These are phyloP conservation scores for Lagodon rhomboides DNA, from an alignment of 2,797 vertebrate species.

Conservation along the genomic window DNA sequence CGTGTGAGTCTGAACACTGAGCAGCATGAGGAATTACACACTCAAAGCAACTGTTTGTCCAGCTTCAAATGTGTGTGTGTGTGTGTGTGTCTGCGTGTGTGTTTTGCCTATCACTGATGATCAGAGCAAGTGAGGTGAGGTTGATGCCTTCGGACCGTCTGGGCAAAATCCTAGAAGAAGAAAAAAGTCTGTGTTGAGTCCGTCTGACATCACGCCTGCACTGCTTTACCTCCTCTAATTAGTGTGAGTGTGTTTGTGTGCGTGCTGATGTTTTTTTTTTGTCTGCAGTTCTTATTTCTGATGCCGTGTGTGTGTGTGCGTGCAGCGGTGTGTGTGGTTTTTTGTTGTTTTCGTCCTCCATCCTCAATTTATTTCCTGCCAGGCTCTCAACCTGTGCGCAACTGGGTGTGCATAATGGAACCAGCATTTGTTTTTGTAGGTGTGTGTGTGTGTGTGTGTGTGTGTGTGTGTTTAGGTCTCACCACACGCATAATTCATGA, in stretches of 20 bases:
- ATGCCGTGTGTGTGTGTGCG: neutral
- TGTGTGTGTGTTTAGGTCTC: constrained; percentile 46
- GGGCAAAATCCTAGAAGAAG: constrained; percentile 13
- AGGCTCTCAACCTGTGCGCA: constrained; percentile 21
- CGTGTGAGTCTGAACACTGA: neutral
- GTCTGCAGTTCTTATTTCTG: constrained; percentile 2
- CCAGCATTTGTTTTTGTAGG: constrained; percentile 4
- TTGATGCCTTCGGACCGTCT: constrained; percentile 27
- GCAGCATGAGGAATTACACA: constrained; percentile 19
- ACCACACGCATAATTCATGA: constrained; percentile 75
- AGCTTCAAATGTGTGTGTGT: neutral
- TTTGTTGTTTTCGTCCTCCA: constrained; percentile 22
- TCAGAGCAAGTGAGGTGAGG: constrained; percentile 1
- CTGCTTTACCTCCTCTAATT: constrained; percentile 25
- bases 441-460: constrained; percentile 28
- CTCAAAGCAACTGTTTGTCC: neutral
- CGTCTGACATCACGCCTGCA: constrained; percentile 47
- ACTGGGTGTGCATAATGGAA: constrained; percentile 45
- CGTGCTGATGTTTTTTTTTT: neutral
- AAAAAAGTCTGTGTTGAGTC: constrained; percentile 30
- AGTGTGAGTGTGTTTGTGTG: neutral
- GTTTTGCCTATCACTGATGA: constrained; percentile 8
- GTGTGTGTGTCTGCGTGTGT: neutral
- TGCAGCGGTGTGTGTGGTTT: neutral
- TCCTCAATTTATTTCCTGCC: constrained; percentile 41